These are phyloP conservation scores for Macaria liturata DNA, from an alignment of 2,888 invertebrate species.

Conservation along the genomic window DNA sequence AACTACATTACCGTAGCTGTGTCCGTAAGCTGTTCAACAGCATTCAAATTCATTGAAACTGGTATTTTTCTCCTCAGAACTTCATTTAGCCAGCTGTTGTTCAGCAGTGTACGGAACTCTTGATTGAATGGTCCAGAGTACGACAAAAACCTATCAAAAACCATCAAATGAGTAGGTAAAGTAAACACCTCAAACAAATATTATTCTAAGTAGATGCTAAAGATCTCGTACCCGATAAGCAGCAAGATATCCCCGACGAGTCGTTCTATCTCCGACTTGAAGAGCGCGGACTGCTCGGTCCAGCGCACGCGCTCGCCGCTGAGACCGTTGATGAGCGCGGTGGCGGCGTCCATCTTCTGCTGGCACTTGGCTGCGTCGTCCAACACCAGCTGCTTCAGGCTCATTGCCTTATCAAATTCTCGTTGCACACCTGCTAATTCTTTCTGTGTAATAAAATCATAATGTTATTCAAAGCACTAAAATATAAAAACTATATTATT, in stretches of 20 bases:
- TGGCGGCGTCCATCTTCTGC: slow-evolving; percentile 94
- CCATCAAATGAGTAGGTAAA: background rate
- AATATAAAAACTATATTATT: too few species aligned
- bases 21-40: slow-evolving; percentile 91
- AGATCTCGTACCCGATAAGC: slow-evolving; percentile 82
- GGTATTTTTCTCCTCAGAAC: slow-evolving; percentile 89
- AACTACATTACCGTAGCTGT: slow-evolving; percentile 85
- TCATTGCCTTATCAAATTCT: slow-evolving; percentile 89
- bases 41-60: slow-evolving; percentile 88
- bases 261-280: slow-evolving; percentile 91
- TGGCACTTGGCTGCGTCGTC: slow-evolving; percentile 92
- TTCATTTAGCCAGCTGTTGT: slow-evolving; percentile 87
- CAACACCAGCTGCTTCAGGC: slow-evolving; percentile 87
- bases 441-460: slow-evolving; percentile 40
- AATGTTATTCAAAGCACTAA: too few species aligned
- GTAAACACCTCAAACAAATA: background rate
- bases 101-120: slow-evolving; percentile 88
- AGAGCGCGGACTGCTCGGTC: slow-evolving; percentile 93
- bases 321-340: slow-evolving; percentile 92
- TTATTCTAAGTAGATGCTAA: background rate
- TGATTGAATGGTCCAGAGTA: slow-evolving; percentile 97
- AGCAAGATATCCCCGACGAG: slow-evolving; percentile 93
- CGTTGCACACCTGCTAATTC: slow-evolving; percentile 85
- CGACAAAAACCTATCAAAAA: slow-evolving; percentile 86
- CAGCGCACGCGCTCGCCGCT: slow-evolving; percentile 93